Evolutionary conservation across 2,888 invertebrate species (phyloP), one percentile per base, ranked within the genome.

Genomic region (Crepidodera aurea): DNA sequence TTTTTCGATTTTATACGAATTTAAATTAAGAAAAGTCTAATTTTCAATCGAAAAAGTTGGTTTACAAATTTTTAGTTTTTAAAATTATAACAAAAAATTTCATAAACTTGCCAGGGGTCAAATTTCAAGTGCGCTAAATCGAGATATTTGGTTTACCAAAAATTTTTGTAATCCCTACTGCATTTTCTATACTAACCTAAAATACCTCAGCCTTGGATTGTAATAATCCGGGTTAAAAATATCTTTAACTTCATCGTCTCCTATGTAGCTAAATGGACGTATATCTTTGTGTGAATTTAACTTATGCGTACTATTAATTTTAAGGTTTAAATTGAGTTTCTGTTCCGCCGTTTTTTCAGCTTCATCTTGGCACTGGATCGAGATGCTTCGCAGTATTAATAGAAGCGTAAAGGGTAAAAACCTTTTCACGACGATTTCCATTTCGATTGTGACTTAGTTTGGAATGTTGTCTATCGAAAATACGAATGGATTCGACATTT

Each of bases 241-340:
- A 64, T 69, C 68, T 66, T 67, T 70, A 65, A 64, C 50, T 59
- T 68, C 56, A 34, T 69, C 63, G 62, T 71, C 60, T 53, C 70
- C 67, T 62, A 66, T 70, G 71, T 71, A 73, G 69, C 72, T 73
- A 70, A 70, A 62, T 72, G 73, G 73, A 75, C 72, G 73, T 68
- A 61, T 59, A 50, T 56, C 63, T 66, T 55, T 54, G 51, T 62
- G 63, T 55, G 60, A 57, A 59, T 53, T 54, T 65, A 65, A 60
- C 46, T 48, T 65, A 37, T 50, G 46, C 22, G 60, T 56, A 18
- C 32, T 51, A 50, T 62, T 37, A 53, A 56, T 51, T 57, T 50
- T 25, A 2, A 15, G 34, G 29, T 50, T 54, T 13, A 18, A 7
- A 37, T 54, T 29, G 18, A 53, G 18, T 25, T 39, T 62, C 22